Evolutionary conservation across 2,888 invertebrate species (phyloP).

Genomic region (Argyra leucocephala): DNA sequence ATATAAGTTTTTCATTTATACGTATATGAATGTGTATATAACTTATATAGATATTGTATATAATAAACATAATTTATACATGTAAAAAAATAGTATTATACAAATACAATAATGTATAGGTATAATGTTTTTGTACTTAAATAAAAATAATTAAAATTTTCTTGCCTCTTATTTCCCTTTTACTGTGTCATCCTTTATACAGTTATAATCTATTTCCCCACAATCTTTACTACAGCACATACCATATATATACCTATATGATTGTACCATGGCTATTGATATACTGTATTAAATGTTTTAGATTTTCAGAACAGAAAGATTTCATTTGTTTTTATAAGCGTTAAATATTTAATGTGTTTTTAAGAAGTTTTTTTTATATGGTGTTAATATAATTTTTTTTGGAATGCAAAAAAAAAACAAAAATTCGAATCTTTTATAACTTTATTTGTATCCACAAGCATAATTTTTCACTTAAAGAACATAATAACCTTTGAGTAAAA

Average conservation of each 20-base stretch:
- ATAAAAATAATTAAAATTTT: neutral
- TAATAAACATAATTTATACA: too few relatives aligned
- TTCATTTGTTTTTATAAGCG: neutral
- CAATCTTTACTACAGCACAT: too few relatives aligned
- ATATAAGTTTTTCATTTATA: neutral
- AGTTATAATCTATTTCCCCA: too few relatives aligned
- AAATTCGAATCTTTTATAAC: neutral
- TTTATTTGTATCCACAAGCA: slow-evolving; percentile 1
- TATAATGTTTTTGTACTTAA: slow-evolving; percentile 2
- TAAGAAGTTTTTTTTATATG: neutral
- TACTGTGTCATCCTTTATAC: neutral
- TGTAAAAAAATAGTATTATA: neutral
- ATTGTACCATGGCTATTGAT: too few relatives aligned
- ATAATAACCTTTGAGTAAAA: neutral
- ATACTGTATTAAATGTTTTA: too few relatives aligned
- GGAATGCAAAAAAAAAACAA: neutral
- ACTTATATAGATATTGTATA: neutral
- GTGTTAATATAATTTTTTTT: neutral
- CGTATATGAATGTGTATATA: neutral
- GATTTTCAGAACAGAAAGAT: too few relatives aligned
- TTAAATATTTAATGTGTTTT: neutral
- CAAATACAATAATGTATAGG: neutral
- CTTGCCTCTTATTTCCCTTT: neutral
- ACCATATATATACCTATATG: too few relatives aligned
- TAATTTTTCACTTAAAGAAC: slow-evolving; percentile 4